phyloP scores from a whole-genome alignment of 2,113 vertebrate genomes.

The Halcyon malimbica region DNA sequence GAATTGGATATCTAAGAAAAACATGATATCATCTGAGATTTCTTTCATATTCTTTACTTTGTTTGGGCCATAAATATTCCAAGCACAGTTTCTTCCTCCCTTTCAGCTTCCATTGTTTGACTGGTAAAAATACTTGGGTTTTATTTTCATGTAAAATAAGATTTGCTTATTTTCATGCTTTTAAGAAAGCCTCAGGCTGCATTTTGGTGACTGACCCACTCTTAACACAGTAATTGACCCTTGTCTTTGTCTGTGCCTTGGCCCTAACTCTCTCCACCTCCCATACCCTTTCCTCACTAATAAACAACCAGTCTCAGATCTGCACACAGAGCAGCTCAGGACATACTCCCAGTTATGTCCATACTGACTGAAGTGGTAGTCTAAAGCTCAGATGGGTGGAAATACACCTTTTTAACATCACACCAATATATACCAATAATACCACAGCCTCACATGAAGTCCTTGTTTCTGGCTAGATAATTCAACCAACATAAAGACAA shows the following conservation, averaged over 20 bases:
- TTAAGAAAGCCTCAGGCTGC: neutral
- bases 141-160: neutral
- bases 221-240: neutral
- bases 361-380: neutral
- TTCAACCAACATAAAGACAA: neutral
- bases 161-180: neutral
- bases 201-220: neutral
- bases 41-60: neutral
- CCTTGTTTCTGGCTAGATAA: neutral
- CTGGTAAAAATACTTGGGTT: neutral
- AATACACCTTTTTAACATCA: neutral
- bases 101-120: neutral
- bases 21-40: neutral
- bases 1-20: neutral
- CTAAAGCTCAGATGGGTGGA: neutral
- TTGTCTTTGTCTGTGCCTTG: neutral
- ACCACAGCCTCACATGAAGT: neutral
- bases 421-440: neutral
- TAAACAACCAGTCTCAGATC: neutral
- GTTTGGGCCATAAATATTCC: neutral
- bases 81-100: neutral
- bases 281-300: neutral
- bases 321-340: neutral
- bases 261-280: neutral
- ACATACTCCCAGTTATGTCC: neutral